These are phyloP conservation scores for Alca torda DNA, from an alignment of 2,797 vertebrate genomes.

Conservation along the genomic window DNA sequence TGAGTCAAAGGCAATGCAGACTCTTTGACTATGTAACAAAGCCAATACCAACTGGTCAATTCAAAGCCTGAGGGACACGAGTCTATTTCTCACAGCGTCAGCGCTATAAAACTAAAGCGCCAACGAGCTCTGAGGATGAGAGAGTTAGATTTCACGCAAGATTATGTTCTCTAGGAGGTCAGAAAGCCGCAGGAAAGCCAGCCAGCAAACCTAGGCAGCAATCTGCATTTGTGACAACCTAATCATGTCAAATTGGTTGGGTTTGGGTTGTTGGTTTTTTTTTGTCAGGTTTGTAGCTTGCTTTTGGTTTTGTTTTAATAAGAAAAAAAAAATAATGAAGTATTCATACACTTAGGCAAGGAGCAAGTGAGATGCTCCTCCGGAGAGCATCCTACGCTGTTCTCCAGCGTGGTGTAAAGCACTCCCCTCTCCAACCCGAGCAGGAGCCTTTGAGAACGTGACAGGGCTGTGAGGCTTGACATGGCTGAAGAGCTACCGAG, in stretches of 20 bases:
- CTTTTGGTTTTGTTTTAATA: not conserved
- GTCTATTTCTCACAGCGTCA: not conserved
- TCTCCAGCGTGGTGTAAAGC: not conserved
- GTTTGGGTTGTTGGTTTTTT: accelerated
- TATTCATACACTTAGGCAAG: not conserved
- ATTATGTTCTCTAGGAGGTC: not conserved
- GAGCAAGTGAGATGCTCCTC: not conserved
- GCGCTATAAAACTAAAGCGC: not conserved
- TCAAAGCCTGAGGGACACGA: not conserved
- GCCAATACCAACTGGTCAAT: not conserved
- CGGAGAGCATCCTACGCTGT: not conserved
- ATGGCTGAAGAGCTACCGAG: not conserved
- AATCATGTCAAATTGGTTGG: not conserved
- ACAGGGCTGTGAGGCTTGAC: not conserved
- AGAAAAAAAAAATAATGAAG: no score
- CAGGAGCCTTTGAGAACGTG: not conserved
- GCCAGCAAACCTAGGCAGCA: not conserved
- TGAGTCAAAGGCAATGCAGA: not conserved
- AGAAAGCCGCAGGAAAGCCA: not conserved
- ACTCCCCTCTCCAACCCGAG: accelerated
- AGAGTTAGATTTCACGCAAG: not conserved
- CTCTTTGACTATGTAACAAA: not conserved
- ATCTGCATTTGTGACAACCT: not conserved
- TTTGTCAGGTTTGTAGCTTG: not conserved
- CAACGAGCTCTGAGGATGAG: not conserved